Conservation (phyloP, 2,888 invertebrate genomes). For the Tridacna gigas region DNA sequence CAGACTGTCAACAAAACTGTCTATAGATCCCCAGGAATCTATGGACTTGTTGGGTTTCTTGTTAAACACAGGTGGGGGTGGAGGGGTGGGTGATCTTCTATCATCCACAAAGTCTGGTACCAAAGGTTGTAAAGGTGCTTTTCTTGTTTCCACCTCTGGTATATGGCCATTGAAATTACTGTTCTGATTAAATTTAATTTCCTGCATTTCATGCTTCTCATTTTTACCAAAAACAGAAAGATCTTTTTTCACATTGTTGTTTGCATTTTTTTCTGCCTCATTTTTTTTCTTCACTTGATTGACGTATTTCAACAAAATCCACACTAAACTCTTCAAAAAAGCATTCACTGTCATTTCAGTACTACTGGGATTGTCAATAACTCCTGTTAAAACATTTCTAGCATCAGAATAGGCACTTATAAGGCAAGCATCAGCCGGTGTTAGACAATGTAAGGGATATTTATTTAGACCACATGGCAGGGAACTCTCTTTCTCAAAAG, state of each 20-base stretch:
- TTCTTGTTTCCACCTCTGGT: slow-evolving; percentile 25
- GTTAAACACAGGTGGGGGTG: slow-evolving; percentile 31
- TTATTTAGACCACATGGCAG: slow-evolving; percentile 72
- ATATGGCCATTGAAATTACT: slow-evolving; percentile 5
- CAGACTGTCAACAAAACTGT: slow-evolving; percentile 80
- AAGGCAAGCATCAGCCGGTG: slow-evolving; percentile 78
- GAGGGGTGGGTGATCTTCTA: slow-evolving; percentile 45
- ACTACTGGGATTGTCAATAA: slow-evolving; percentile 84
- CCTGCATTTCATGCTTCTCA: slow-evolving; percentile 63
- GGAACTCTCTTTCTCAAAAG: slow-evolving; percentile 80
- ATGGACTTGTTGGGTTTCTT: slow-evolving; percentile 57
- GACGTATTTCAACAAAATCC: slow-evolving; percentile 83
- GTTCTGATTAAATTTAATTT: slow-evolving; percentile 41
- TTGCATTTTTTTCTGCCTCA: slow-evolving; percentile 8
- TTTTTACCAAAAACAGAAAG: slow-evolving; percentile 51
- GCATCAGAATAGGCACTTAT: slow-evolving; percentile 85
- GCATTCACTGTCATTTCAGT: slow-evolving; percentile 79
- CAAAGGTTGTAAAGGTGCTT: slow-evolving; percentile 45
- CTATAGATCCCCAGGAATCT: slow-evolving; percentile 73
- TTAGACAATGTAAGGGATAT: slow-evolving; percentile 78
- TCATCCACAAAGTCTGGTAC: slow-evolving; percentile 52
- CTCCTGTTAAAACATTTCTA: slow-evolving; percentile 85
- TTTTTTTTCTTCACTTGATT: slow-evolving; percentile 73
- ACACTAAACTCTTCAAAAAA: slow-evolving; percentile 83
- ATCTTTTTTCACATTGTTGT: slow-evolving; percentile 49